Conservation (phyloP, 2,888 invertebrate genomes). For the Mellilla xanthometata region DNA sequence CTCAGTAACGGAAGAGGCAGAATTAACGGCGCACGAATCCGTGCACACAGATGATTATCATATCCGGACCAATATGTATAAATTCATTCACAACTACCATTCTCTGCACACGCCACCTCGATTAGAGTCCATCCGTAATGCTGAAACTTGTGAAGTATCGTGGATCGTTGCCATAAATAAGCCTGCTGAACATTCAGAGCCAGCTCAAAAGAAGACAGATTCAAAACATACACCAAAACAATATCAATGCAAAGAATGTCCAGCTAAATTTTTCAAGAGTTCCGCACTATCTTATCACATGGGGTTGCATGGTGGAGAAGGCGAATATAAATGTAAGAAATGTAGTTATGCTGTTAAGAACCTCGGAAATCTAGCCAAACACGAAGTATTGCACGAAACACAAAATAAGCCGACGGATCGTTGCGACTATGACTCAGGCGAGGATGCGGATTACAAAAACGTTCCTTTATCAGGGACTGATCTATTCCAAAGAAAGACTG, state of each 20-base stretch:
- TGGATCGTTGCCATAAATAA: conserved; percentile 72
- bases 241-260: conserved; percentile 85
- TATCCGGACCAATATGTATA: conserved; percentile 87
- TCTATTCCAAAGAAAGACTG: conserved; percentile 84
- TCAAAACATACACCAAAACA: conserved; percentile 62
- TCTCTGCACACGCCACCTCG: conserved; percentile 85
- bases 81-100: conserved; percentile 85
- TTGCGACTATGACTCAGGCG: conserved; percentile 75
- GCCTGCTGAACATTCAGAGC: conserved; percentile 48
- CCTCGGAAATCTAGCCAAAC: conserved; percentile 85
- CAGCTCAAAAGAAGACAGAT: conserved; percentile 49
- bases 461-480: conserved; percentile 86
- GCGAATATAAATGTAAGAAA: conserved; percentile 86
- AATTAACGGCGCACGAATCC: conserved; percentile 86
- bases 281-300: conserved; percentile 87
- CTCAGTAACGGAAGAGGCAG: conserved; percentile 86
- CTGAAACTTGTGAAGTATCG: conserved; percentile 52
- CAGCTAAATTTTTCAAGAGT: conserved; percentile 88
- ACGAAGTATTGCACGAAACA: conserved; percentile 81
- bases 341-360: conserved; percentile 88
- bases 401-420: conserved; percentile 49
- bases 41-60: conserved; percentile 92
- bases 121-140: conserved; percentile 65
- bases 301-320: conserved; percentile 85
- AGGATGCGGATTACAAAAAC: conserved; percentile 74